Conservation (phyloP, 2,113 vertebrate genomes). For the Cottus gobio region DNA sequence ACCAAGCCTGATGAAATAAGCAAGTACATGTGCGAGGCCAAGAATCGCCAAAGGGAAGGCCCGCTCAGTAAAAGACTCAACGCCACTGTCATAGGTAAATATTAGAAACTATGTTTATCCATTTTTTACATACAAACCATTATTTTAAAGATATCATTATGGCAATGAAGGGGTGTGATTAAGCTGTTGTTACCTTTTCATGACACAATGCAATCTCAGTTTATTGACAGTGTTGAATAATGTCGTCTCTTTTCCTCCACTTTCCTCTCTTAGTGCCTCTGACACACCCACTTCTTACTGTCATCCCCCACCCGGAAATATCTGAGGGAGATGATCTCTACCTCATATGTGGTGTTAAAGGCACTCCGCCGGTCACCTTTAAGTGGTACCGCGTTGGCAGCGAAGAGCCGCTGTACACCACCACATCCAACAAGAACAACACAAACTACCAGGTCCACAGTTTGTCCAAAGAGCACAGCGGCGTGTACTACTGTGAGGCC, state of each 20-base stretch:
- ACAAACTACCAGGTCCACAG: background rate
- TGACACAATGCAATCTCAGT: background rate
- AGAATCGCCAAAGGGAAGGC: conserved; percentile 29
- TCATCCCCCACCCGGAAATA: conserved; percentile 51
- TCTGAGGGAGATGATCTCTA: conserved; percentile 58
- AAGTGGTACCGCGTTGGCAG: conserved; percentile 58
- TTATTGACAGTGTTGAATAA: background rate
- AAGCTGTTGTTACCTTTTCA: background rate
- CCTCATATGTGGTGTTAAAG: conserved; percentile 71
- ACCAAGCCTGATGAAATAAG: conserved; percentile 13
- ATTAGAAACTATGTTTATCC: background rate
- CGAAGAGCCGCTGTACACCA: background rate
- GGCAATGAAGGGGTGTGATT: background rate
- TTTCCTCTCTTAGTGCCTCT: conserved; percentile 69
- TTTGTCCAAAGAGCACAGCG: conserved; percentile 55
- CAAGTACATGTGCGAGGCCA: conserved; percentile 68
- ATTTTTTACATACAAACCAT: background rate
- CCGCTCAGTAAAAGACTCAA: conserved; percentile 42
- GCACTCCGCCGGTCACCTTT: conserved; percentile 77
- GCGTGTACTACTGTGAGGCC: conserved; percentile 77
- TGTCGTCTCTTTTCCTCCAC: background rate
- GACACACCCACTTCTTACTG: conserved; percentile 19
- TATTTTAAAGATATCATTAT: background rate
- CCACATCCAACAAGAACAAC: background rate
- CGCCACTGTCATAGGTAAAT: conserved; percentile 70